These are phyloP conservation scores for Crenuchus spilurus DNA, from an alignment of 2,797 vertebrate genomes.

Conservation along the genomic window DNA sequence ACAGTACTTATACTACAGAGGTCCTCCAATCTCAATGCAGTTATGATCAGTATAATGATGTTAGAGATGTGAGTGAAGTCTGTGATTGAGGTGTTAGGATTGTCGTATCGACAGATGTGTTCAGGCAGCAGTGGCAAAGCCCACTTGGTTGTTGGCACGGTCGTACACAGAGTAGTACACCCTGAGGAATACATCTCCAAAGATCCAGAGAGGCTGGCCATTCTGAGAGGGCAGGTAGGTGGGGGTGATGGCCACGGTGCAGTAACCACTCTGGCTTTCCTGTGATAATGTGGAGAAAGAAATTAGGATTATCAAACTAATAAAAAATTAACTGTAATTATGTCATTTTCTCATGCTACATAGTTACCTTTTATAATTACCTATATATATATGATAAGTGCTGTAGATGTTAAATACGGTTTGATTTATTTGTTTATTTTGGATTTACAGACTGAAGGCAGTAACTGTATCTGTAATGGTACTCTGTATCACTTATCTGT, in stretches of 20 bases:
- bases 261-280: constrained; percentile 58
- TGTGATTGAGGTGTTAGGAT: not conserved
- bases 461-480: too few species aligned
- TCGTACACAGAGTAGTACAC: constrained; percentile 79
- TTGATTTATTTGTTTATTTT: too few species aligned
- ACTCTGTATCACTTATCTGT: too few species aligned
- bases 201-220: constrained; percentile 78
- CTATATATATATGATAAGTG: too few species aligned
- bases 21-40: not conserved
- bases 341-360: too few species aligned
- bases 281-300: constrained; percentile 10
- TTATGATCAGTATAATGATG: constrained; percentile 10
- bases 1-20: not conserved
- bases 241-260: constrained; percentile 65
- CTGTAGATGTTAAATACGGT: too few species aligned
- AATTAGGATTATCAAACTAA: not conserved
- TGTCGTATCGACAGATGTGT: not conserved
- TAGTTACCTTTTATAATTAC: too few species aligned
- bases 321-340: too few species aligned
- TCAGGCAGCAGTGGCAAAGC: constrained; percentile 75
- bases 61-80: constrained; percentile 4
- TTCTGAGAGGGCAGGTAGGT: constrained; percentile 75
- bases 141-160: constrained; percentile 72
- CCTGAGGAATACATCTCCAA: constrained; percentile 82
- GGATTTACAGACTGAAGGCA: too few species aligned